Conservation (phyloP, 2,113 vertebrate species). For the Pipra filicauda region DNA sequence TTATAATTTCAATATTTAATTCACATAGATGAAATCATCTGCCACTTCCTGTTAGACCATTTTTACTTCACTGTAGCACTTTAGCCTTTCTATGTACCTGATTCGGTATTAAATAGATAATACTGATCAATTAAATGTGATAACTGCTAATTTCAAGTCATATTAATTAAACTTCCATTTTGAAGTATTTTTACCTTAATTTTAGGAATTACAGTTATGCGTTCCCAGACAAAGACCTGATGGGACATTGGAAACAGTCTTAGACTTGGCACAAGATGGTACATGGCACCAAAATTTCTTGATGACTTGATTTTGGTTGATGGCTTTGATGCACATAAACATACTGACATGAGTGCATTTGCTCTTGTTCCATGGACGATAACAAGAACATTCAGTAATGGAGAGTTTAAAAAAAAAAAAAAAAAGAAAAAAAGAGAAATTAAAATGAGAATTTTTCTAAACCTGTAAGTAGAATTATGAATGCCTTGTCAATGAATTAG, state of each 20-base stretch:
- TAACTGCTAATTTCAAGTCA: neutral
- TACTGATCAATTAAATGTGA: neutral
- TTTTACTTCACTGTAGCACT: neutral
- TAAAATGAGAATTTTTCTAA: neutral
- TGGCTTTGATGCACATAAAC: conserved; percentile 78
- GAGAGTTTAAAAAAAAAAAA: neutral
- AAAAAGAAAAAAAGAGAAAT: neutral
- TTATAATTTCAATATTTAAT: neutral
- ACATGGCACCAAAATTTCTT: conserved; percentile 78
- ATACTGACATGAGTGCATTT: conserved; percentile 76
- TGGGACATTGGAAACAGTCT: conserved; percentile 78
- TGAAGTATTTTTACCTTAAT: neutral
- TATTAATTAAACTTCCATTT: neutral
- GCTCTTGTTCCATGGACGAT: conserved; percentile 4
- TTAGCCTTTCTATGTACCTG: neutral
- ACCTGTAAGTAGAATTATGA: neutral
- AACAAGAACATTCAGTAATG: neutral
- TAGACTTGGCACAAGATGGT: conserved; percentile 77
- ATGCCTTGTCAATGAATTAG: neutral
- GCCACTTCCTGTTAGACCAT: neutral
- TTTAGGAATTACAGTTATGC: conserved; percentile 75
- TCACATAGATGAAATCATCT: neutral
- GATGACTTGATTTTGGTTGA: conserved; percentile 76
- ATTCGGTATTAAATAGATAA: neutral
- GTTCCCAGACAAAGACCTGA: conserved; percentile 74